Base-by-base conservation (phyloP, 2,888 invertebrate species). In the Philhelius pedissequus region DNA sequence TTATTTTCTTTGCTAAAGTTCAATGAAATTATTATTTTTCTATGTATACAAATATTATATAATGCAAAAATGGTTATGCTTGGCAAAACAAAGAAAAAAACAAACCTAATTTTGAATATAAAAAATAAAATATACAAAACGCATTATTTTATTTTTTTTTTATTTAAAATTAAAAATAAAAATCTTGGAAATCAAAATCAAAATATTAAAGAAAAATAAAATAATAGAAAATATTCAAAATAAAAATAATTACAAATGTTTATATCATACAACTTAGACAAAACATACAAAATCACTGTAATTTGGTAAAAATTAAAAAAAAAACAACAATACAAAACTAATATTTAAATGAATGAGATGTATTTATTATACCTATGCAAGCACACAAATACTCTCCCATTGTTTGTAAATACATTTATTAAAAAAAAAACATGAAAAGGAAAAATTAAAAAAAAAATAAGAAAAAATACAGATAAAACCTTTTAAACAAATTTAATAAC, bases 311-410 rank as follows among this genome's bases (percentile, higher is more conserved):
- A 78, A 64, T 4, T 22, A 48, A 45, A 43, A 27, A 4, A 3
- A 52, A 52, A 7, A 30, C 1, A 13, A 32, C 6, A 43, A 73
- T 54, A 68, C 54, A 71, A 73, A 58, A 60, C 22, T 40, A 73
- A 70, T 75, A 79, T 71, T 77, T 60, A 77, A 54, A 70, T 56
- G 54, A 70, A 60, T 58, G 76, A 76, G 64, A 52, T 66, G 62
- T 50, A 45, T 70, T 62, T 58, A 60, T 38, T 52, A 71, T 69
- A 84, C 54, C 70, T 54, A 75, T 71, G 54, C 80, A 76, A 75
- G 80, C 80, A 84, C 75, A 76, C 71, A 78, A 73, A 83, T 74
- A 79, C 74, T 78, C 66, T 58, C 80, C 66, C 75, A 80, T 84
- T 80, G 79, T 84, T 84, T 84, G 84, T 84, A 83, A 78, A 83